Percentiles rank a stretch among this genome's conserved stretches.
Evolutionary conservation across 2,888 invertebrate genomes (phyloP).

Genomic region (Endomychus coccineus): DNA sequence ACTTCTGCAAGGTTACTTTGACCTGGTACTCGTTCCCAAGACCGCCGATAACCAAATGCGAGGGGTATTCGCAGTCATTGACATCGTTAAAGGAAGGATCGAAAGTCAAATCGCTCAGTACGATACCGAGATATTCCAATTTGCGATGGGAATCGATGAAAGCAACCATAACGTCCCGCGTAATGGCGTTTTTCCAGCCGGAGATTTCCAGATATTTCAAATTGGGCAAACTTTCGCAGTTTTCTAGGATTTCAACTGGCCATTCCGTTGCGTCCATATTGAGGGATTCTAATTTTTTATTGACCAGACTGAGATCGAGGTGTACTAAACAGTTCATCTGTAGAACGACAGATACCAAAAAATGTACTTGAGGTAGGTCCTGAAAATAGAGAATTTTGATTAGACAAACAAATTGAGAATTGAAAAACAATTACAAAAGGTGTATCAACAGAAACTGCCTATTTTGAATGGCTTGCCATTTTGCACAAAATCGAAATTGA

Average conservation of each 20-base stretch:
- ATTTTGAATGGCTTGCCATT: no score
- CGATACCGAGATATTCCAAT: conserved; percentile 37
- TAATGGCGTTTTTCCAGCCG: conserved; percentile 40
- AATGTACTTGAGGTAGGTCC: conserved; percentile 29
- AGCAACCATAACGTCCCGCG: conserved; percentile 24
- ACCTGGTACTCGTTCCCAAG: conserved; percentile 38
- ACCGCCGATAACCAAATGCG: conserved; percentile 31
- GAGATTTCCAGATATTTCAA: conserved; percentile 58
- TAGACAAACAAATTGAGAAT: no score
- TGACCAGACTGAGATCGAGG: conserved; percentile 37
- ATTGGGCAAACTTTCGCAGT: conserved; percentile 46
- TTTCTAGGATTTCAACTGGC: conserved; percentile 30
- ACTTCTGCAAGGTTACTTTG: conserved; percentile 47
- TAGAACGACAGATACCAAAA: conserved; percentile 28
- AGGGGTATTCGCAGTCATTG: conserved; percentile 22
- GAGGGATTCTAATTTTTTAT: conserved; percentile 31
- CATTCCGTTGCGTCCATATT: conserved; percentile 36
- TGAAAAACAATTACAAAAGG: no score
- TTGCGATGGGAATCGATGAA: conserved; percentile 34
- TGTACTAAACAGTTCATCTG: conserved; percentile 32
- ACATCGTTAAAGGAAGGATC: conserved; percentile 32
- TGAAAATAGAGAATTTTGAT: conserved; percentile 16
- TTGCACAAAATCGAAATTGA: no score
- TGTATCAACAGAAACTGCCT: no score
- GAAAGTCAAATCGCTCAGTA: conserved; percentile 33